Evolutionary conservation across 1,140 invertebrate species (phyloP).

Genomic region (Apis cerana): DNA sequence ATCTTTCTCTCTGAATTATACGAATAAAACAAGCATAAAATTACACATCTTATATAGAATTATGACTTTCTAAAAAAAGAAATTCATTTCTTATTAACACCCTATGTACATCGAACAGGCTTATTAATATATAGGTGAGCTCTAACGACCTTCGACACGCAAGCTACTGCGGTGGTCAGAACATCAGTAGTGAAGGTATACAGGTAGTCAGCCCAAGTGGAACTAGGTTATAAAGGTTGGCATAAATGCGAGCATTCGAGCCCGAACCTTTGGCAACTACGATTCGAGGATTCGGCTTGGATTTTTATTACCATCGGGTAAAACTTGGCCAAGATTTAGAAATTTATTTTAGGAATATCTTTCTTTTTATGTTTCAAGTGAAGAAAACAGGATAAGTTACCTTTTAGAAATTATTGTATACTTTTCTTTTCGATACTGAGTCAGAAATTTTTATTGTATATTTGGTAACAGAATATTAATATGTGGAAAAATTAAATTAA

Average conservation of each 20-base stretch:
- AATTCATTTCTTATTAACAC: conserved; percentile 8
- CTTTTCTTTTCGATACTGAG: no score
- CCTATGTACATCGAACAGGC: background rate
- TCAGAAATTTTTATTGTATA: no score
- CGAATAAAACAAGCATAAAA: no score
- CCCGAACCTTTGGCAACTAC: conserved; percentile 3
- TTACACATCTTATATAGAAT: background rate
- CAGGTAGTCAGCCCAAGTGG: conserved; percentile 38
- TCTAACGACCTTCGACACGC: conserved; percentile 65
- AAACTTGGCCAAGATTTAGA: background rate
- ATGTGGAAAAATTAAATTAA: no score
- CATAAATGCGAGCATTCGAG: conserved; percentile 24
- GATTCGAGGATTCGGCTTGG: conserved; percentile 6
- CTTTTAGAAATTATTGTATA: no score
- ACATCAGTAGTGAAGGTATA: conserved; percentile 42
- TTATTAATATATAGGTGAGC: background rate
- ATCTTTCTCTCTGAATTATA: no score
- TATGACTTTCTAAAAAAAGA: background rate
- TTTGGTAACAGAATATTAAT: no score
- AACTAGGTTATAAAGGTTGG: conserved; percentile 39
- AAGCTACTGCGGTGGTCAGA: conserved; percentile 48
- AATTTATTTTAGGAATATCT: background rate
- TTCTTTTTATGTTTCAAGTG: no score
- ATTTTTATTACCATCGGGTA: background rate
- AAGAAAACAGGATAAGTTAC: accelerated